Percentiles rank a stretch among this genome's conserved stretches.
These are phyloP conservation scores for Ceratitis capitata DNA, from an alignment of 1,140 invertebrate species.

Conservation along the genomic window DNA sequence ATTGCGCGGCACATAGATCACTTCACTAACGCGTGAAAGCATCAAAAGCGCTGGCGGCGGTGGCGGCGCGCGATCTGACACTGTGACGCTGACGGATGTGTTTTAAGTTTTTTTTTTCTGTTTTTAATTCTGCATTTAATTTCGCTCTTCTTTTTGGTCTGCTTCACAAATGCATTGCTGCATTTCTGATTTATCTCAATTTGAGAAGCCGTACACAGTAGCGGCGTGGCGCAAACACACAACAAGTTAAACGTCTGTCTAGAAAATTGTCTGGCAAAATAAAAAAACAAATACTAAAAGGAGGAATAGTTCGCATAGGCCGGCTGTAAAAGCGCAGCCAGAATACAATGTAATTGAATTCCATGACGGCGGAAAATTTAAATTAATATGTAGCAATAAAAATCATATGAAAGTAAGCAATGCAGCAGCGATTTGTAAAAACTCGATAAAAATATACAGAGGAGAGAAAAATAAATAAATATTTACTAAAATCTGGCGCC, in stretches of 20 bases:
- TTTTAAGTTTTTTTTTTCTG: no score
- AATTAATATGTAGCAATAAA: neutral
- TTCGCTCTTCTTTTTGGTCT: no score
- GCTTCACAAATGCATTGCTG: no score
- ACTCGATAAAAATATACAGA: neutral
- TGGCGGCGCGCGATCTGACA: no score
- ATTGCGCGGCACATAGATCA: no score
- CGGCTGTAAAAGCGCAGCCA: neutral
- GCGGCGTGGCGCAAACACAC: neutral
- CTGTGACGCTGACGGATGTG: no score
- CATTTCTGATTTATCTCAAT: neutral
- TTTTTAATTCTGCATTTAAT: no score
- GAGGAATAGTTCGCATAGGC: no score
- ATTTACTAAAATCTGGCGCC: neutral
- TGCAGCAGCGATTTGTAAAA: neutral
- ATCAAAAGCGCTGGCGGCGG: no score
- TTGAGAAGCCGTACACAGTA: neutral
- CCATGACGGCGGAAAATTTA: slow-evolving; percentile 14
- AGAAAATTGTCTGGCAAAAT: neutral
- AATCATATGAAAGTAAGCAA: neutral
- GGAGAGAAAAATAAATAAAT: neutral
- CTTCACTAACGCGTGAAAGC: no score
- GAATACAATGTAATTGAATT: neutral
- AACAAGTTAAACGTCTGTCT: neutral
- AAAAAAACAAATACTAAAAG: no score